Evolutionary conservation across 2,888 invertebrate species (phyloP), one percentile per base, ranked within the genome.

Genomic region (Serrognathus titanus): DNA sequence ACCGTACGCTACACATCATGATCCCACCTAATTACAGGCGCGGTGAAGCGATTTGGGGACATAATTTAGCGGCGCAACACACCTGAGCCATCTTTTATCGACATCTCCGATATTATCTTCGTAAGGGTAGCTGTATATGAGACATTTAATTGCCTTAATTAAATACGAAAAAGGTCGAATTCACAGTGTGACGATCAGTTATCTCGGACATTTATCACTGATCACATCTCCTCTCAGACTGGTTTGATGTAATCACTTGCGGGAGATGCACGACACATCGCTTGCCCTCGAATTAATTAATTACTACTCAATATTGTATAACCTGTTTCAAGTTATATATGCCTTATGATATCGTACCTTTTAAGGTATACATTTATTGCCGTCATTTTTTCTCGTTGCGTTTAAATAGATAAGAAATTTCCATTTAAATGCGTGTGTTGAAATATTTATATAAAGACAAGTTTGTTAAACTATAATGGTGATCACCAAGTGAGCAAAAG

Each of bases 91-190:
- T 66, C 63, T 68, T 68, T 70, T 72, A 72, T 72, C 73, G 71
- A 66, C 71, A 69, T 70, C 69, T 66, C 60, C 64, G 72, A 72
- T 72, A 70, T 69, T 70, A 74, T 75, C 73, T 70, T 58, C 52
- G 49, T 57, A 68, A 68, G 72, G 72, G 72, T 72, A 65, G 75
- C 74, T 72, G 73, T 74, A 71, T 74, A 75, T 75, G 74, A 70
- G 73, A 71, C 73, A 69, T 72, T 76, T 76, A 76, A 76, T 76
- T 76, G 75, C 74, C 70, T 76, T 75, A 75, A 76, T 76, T 75
- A 76, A 74, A 73, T 73, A 76, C 74, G 70, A 72, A 71, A 73
- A 75, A 75, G 74, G 72, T 74, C 72, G 73, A 72, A 75, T 72
- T 71, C 71, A 68, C 71, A 70, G 67, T 71, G 68, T 67, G 70